Conservation (phyloP, 1,140 invertebrate genomes). For the Drosophila oshimai region DNA sequence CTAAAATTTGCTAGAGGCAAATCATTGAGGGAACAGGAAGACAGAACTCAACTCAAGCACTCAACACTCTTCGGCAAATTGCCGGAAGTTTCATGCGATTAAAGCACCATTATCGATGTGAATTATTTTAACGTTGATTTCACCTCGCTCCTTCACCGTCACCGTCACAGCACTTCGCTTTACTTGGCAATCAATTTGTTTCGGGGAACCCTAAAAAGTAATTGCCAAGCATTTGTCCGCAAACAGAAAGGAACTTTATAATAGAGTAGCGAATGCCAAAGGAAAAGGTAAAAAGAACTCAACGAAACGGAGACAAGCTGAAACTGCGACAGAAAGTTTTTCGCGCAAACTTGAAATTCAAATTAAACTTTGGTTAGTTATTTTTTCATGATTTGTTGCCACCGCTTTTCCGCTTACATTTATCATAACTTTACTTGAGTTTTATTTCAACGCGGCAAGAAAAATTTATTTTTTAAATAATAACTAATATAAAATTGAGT, state of each 20-base stretch:
- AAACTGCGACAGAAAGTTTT: slow-evolving; percentile 49
- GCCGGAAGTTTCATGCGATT: slow-evolving; percentile 78
- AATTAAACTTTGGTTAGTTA: slow-evolving; percentile 73
- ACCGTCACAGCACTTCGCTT: background rate
- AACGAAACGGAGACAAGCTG: background rate
- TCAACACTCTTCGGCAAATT: slow-evolving; percentile 74
- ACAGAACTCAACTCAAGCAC: slow-evolving; percentile 28
- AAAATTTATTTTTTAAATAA: background rate
- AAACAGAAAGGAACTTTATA: slow-evolving; percentile 40
- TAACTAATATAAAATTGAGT: too few relatives aligned
- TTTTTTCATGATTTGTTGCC: slow-evolving; percentile 60
- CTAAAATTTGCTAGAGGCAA: slow-evolving; percentile 50
- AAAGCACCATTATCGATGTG: slow-evolving; percentile 79
- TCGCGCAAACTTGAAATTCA: slow-evolving; percentile 70
- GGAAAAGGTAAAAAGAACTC: slow-evolving; percentile 4
- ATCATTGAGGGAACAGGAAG: slow-evolving; percentile 42
- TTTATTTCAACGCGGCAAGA: slow-evolving; percentile 4
- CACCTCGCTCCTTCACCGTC: slow-evolving; percentile 7
- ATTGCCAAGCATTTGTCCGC: slow-evolving; percentile 71
- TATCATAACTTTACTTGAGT: slow-evolving; percentile 51
- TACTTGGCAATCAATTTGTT: slow-evolving; percentile 69
- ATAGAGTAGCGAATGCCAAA: slow-evolving; percentile 29
- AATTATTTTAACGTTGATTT: slow-evolving; percentile 71
- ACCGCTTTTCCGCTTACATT: slow-evolving; percentile 34
- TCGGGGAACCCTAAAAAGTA: slow-evolving; percentile 63